Evolutionary conservation across 2,888 invertebrate species (phyloP), one percentile per base, ranked within the genome.

Genomic region (Acrobasis suavella): DNA sequence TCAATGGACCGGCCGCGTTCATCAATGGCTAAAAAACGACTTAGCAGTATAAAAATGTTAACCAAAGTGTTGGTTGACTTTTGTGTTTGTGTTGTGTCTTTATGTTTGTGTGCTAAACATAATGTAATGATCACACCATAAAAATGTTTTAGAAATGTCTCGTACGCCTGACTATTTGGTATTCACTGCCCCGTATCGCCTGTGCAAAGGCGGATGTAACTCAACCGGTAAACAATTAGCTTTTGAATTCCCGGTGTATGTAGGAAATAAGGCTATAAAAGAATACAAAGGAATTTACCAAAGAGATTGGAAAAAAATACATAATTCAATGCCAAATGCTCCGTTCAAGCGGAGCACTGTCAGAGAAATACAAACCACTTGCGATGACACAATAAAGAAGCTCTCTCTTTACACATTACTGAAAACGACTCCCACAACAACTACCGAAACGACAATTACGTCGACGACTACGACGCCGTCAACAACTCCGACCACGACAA

Each of bases 151-250:
- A 89, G 87, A 77, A 64, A 65, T 72, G 61, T 49, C 68, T 56
- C 52, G 69, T 37, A 74, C 60, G 46, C 83, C 86, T 1, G 77
- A 70, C 58, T 69, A 77, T 50, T 74, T 89, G 65, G 64, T 82
- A 64, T 91, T 91, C 66, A 90, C 89, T 58, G 89, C 89, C 22
- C 89, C 90, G 12, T 88, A 81, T 69, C 86, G 74, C 73, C 68
- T 90, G 12, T 86, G 85, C 67, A 76, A 82, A 12, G 83, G 83
- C 15, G 81, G 76, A 37, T 83, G 81, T 64, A 72, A 76, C 42
- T 65, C 46, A 2, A 67, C 67, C 14, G 60, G 58, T 0, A 67
- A 67, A 9, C 83, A 85, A 55, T 75, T 83, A 9, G 66, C 65
- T 3, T 71, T 90, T 67, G 68, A 68, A 9, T 91, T 91, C 64